Base-by-base conservation (phyloP, 2,113 vertebrate species). In the Solea senegalensis region DNA sequence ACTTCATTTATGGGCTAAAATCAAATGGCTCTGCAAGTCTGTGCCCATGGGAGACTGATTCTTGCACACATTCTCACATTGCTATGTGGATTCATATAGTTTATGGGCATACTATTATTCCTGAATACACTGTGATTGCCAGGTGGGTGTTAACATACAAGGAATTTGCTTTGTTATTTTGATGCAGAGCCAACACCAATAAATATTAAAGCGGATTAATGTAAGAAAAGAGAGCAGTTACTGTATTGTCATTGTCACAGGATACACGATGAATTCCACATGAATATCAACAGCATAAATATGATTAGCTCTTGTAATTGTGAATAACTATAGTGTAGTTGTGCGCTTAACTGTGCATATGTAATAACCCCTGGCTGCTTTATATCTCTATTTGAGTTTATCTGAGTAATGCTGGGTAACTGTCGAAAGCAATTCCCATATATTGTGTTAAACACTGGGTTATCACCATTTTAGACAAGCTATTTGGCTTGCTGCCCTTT, bases 1-100 rank as follows among this genome's bases (percentile, higher is more conserved):
- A 49, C 54, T 62, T 72, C 21, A 66, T 49, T 52, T 61, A 49
- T 72, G 34, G 39, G 39, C n/a, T n/a, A 44, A 61, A 81, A 39
- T 51, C 54, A 57, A 65, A 87, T 62, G 49, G 73, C 53, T 59
- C 51, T 55, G 56, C 10, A 53, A 45, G 50, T 56, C 69, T 60
- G n/a, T 51, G 76, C 65, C 43, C 16, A 69, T 51, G 11, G 1
- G 9, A 45, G 28, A 72, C 16, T 51, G 71, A 72, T 58, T 63
- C 39, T 63, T 26, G 39, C 27, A 54, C 43, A 71, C 52, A n/a
- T 40, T 56, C 54, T 68, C 43, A 58, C 34, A 56, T 53, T 67
- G 43, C 41, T 13, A 21, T 8, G 9, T 26, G 45, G 3, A 62
- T 43, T 52, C 45, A 43, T 9, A 28, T 0, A 12, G 7, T 44